A percentile compares a stretch with the other conserved stretches of the same genome.
These are phyloP conservation scores for Pipa parva DNA, from an alignment of 2,113 vertebrate species.

Conservation along the genomic window DNA sequence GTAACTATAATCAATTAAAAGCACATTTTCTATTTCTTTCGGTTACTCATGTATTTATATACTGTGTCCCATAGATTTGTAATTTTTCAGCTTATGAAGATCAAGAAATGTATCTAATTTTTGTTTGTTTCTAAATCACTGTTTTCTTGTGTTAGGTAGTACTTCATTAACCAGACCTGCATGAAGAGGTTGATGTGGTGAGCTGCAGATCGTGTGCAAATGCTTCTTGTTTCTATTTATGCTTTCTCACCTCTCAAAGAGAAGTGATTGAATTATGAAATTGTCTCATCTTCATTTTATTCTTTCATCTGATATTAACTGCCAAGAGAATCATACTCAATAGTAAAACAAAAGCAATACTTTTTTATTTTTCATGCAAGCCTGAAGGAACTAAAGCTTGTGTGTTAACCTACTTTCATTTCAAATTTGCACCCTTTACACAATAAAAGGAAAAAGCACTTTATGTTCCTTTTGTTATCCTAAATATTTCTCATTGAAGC, in stretches of 20 bases:
- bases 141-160: constrained; percentile 33
- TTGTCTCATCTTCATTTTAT: constrained; percentile 44
- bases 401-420: constrained; percentile 51
- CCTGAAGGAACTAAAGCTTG: constrained; percentile 47
- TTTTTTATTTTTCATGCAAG: constrained; percentile 38
- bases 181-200: constrained; percentile 37
- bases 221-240: constrained; percentile 45
- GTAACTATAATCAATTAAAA: no score
- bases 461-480: neutral
- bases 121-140: constrained; percentile 44
- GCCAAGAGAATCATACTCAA: constrained; percentile 47
- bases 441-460: constrained; percentile 8
- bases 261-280: constrained; percentile 47
- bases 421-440: constrained; percentile 41
- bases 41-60: no score
- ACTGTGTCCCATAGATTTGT: no score
- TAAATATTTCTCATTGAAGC: neutral
- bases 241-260: constrained; percentile 41
- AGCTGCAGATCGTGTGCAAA: constrained; percentile 41
- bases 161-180: constrained; percentile 45
- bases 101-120: constrained; percentile 38
- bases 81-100: no score
- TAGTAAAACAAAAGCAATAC: constrained; percentile 45
- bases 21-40: no score
- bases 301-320: constrained; percentile 50